These are phyloP conservation scores for Drosophila fulvimacula DNA, from an alignment of 2,888 invertebrate genomes.

Conservation along the genomic window DNA sequence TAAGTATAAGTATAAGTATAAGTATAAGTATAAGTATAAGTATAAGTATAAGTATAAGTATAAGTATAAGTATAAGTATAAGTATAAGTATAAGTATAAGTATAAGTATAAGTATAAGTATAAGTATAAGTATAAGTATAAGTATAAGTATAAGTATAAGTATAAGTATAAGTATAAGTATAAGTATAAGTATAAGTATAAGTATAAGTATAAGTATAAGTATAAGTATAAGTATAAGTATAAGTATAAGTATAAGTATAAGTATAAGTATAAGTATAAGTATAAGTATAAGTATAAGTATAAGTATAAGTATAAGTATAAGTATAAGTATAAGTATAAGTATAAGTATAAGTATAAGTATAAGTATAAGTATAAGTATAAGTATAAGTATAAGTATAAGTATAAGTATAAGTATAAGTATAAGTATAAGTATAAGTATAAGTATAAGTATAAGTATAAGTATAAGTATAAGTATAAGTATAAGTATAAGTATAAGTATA, in stretches of 20 bases:
- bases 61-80: not conserved
- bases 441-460: not conserved
- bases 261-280: slow-evolving; percentile 3
- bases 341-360: slow-evolving; percentile 4
- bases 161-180: slow-evolving; percentile 4
- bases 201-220: slow-evolving; percentile 1
- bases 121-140: not conserved
- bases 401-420: not conserved
- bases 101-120: not conserved
- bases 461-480: slow-evolving; percentile 1
- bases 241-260: not conserved
- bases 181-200: not conserved
- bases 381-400: slow-evolving; percentile 1
- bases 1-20: not conserved
- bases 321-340: slow-evolving; percentile 3
- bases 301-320: slow-evolving; percentile 2
- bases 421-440: not conserved
- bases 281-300: slow-evolving; percentile 6
- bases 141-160: not conserved
- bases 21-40: slow-evolving; percentile 1
- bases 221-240: not conserved
- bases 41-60: not conserved
- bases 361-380: slow-evolving; percentile 1
- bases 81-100: not conserved
- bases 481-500: slow-evolving; percentile 1